Evolutionary conservation across 2,797 vertebrate species (phyloP), one percentile per base, ranked within the genome.

Genomic region (Sebastes matsubarae): DNA sequence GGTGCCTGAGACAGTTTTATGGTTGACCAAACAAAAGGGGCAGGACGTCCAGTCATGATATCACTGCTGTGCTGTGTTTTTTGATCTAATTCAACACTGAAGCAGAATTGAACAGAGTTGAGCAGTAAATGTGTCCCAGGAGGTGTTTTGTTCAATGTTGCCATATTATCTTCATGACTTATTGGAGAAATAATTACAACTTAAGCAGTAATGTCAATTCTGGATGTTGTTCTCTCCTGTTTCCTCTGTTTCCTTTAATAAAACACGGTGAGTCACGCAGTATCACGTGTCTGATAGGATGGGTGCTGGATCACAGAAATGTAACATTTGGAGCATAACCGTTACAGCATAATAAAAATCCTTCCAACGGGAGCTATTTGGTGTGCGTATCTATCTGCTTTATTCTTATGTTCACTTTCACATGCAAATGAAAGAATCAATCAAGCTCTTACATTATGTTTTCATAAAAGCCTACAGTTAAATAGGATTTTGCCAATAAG

Each of bases 1-100:
- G 8, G 13, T 2, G 32, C 29, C 10, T n/a, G 30, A 77, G 30
- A 73, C 32, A 8, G 34, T 54, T 86, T 82, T 67, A 81, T 77
- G 66, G 68, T 12, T 82, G 50, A 75, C 77, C 81, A 81, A 80
- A 88, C 63, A 85, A 8, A 55, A n/a, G 30, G 5, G 13, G 11
- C 80, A 76, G 71, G 74, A 77, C 79, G 46, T 80, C 63, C 65
- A 67, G 36, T 30, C 11, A 6, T 34, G 10, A 77, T 61, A 66
- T 14, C 0, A 6, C 59, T 50, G 78, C 73, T 67, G 42, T 3
- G 10, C 36, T 38, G 25, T 54, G 69, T 77, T 88, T 79, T 71
- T 68, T 66, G 60, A 60, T 69, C 38, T 18, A 20, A 18, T 71
- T 30, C 29, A 68, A 55, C 32, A 27, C 61, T 20, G 58, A 63